phyloP scores from a whole-genome alignment of 2,113 vertebrate species.

The Mormyrus lacerda region DNA sequence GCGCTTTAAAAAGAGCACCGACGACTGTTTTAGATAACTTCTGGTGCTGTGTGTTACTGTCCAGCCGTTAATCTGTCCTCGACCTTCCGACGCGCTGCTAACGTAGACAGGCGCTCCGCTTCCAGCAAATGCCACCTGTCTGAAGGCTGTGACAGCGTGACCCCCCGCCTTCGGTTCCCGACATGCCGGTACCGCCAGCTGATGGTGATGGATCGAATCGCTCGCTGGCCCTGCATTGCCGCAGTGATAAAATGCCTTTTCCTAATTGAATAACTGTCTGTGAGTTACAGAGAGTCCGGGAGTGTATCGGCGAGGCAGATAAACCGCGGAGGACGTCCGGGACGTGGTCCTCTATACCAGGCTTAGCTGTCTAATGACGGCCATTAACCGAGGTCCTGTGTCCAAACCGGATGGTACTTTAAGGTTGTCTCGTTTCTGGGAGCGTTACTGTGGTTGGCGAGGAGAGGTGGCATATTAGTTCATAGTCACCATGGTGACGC shows the following conservation, averaged over 20 bases:
- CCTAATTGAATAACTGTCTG: constrained; percentile 57
- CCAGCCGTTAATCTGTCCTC: not conserved
- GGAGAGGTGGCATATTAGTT: not conserved
- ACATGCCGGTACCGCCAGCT: constrained; percentile 15
- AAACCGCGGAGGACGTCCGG: constrained; percentile 19
- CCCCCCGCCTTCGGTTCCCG: not conserved
- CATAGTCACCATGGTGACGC: constrained; percentile 27
- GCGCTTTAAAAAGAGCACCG: not conserved
- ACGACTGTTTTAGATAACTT: not conserved
- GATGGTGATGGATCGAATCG: constrained; percentile 55
- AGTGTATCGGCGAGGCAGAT: constrained; percentile 40
- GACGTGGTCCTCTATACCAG: constrained; percentile 32
- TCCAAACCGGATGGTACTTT: constrained; percentile 42
- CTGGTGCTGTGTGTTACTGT: not conserved
- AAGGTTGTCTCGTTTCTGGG: constrained; percentile 28
- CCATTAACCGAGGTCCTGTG: constrained; percentile 50
- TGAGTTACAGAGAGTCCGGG: constrained; percentile 36
- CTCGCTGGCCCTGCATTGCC: constrained; percentile 43
- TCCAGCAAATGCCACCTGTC: not conserved
- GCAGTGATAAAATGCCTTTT: constrained; percentile 51
- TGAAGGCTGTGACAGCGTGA: not conserved
- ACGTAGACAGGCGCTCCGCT: not conserved
- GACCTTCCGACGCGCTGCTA: not conserved
- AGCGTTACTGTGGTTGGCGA: not conserved
- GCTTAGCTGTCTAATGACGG: constrained; percentile 45